These are phyloP conservation scores for Hyles euphorbiae DNA, from an alignment of 1,140 invertebrate genomes.

Conservation along the genomic window DNA sequence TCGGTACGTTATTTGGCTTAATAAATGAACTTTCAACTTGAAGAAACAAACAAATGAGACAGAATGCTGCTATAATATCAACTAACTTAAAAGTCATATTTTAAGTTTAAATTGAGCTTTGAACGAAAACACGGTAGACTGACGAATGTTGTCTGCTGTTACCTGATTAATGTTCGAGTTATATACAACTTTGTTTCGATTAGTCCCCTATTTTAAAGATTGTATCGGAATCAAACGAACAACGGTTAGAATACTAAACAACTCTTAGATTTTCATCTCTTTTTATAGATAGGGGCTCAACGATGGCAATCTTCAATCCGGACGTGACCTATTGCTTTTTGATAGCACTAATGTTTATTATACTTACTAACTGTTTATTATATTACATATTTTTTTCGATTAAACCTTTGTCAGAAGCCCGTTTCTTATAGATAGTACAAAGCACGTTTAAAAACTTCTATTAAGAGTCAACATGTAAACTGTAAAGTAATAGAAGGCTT, in stretches of 20 bases:
- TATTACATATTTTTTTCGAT: no score
- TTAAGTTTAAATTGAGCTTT: conserved; percentile 27
- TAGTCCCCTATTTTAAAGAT: conserved; percentile 40
- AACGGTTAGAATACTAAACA: conserved; percentile 34
- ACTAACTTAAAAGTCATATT: conserved; percentile 48
- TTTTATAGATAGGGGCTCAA: background rate
- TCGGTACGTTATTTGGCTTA: conserved; percentile 65
- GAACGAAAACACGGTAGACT: background rate
- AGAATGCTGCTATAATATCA: conserved; percentile 35
- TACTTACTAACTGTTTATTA: no score
- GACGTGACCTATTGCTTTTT: no score
- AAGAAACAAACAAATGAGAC: conserved; percentile 42
- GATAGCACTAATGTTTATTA: no score
- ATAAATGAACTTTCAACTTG: conserved; percentile 55
- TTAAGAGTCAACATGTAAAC: no score
- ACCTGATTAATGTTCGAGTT: conserved; percentile 5
- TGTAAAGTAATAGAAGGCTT: no score
- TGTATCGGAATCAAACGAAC: conserved; percentile 23
- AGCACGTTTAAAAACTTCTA: no score
- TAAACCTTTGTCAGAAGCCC: no score
- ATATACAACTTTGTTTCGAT: conserved; percentile 45
- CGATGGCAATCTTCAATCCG: background rate
- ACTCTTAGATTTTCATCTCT: conserved; percentile 12
- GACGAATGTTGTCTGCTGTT: background rate
- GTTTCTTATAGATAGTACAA: no score